A percentile compares a stretch with the other conserved stretches of the same genome.
Conservation (phyloP, 1,140 invertebrate species). For the Ceratina australensis region DNA sequence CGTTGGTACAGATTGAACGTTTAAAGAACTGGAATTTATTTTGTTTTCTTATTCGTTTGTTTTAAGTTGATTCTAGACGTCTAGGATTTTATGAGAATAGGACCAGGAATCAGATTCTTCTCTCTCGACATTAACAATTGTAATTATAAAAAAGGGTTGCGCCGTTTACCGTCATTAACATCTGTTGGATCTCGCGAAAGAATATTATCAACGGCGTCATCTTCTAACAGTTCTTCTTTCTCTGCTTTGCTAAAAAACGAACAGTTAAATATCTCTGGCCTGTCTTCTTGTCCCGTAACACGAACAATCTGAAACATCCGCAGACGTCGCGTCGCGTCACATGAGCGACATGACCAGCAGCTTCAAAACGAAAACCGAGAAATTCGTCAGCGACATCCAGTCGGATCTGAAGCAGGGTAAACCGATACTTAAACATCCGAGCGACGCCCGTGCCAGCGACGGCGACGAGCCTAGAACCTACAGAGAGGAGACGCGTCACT, state of each 20-base stretch:
- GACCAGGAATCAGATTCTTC: too few species aligned
- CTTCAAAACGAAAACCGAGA: constrained; percentile 86
- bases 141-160: too few species aligned
- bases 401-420: constrained; percentile 81
- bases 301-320: constrained; percentile 67
- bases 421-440: constrained; percentile 80
- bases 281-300: constrained; percentile 42
- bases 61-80: too few species aligned
- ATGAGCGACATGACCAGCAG: constrained; percentile 85
- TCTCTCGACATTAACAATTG: too few species aligned
- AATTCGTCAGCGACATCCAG: constrained; percentile 85
- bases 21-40: too few species aligned
- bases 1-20: too few species aligned
- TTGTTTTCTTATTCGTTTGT: too few species aligned
- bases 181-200: neutral
- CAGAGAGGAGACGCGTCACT: constrained; percentile 84
- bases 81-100: too few species aligned
- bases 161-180: too few species aligned
- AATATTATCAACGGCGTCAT: constrained; percentile 3
- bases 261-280: constrained; percentile 6
- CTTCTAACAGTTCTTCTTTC: constrained; percentile 6
- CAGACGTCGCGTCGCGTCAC: constrained; percentile 82
- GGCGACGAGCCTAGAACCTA: constrained; percentile 84
- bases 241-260: constrained; percentile 28
- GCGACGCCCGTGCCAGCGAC: constrained; percentile 70